Percentiles rank a stretch among this genome's conserved stretches.
These are phyloP conservation scores for Lepidotrigona ventralis DNA, from an alignment of 1,140 invertebrate species.

Conservation along the genomic window DNA sequence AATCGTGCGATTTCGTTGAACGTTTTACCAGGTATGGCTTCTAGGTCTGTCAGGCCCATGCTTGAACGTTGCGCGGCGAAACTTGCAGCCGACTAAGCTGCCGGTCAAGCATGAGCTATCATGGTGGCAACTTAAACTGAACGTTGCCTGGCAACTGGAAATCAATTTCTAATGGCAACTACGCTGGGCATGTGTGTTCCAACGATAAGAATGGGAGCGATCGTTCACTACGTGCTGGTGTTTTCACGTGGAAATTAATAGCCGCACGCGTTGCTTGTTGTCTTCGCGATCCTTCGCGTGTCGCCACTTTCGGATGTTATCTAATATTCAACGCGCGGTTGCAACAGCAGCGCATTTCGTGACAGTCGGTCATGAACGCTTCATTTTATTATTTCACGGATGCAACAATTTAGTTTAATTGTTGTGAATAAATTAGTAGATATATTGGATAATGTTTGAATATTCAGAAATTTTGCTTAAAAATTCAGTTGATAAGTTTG, in stretches of 20 bases:
- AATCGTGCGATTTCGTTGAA: not conserved
- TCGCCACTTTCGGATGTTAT: constrained; percentile 6
- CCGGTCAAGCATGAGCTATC: constrained; percentile 60
- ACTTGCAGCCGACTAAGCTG: constrained; percentile 68
- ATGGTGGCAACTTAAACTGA: constrained; percentile 64
- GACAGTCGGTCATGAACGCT: not conserved
- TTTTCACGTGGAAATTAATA: constrained; percentile 30
- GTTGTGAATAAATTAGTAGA: too few relatives aligned
- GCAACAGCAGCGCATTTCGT: not conserved
- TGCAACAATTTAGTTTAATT: not conserved
- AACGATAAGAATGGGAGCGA: constrained; percentile 53
- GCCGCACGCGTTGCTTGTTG: not conserved
- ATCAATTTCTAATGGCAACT: constrained; percentile 68
- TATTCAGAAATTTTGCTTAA: too few relatives aligned
- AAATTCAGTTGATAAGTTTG: too few relatives aligned
- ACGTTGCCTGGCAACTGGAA: constrained; percentile 73
- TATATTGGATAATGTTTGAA: too few relatives aligned
- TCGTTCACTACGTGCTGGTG: constrained; percentile 23
- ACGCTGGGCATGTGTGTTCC: constrained; percentile 30
- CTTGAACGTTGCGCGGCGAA: constrained; percentile 63
- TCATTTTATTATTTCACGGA: not conserved
- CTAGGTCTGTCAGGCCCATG: constrained; percentile 73
- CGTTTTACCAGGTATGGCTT: constrained; percentile 73
- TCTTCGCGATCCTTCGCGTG: constrained; percentile 1
- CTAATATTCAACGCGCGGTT: constrained; percentile 6